phyloP scores from a whole-genome alignment of 2,888 invertebrate species.

The Hofmannophila pseudospretella region DNA sequence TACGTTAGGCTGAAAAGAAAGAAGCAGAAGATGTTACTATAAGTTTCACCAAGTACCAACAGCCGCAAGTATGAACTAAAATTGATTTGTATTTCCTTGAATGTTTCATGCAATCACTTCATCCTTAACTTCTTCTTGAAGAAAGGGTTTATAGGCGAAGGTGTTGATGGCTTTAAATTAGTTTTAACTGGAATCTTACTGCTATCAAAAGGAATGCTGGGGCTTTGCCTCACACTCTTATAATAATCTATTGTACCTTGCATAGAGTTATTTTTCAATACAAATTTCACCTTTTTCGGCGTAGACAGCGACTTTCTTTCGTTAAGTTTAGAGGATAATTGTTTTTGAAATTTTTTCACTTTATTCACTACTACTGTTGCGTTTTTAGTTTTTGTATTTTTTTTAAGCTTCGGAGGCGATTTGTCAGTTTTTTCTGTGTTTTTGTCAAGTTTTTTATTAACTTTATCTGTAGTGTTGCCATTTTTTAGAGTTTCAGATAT shows the following conservation, averaged over 20 bases:
- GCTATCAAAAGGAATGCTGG: conserved; percentile 86
- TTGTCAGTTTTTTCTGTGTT: conserved; percentile 15
- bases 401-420: conserved; percentile 20
- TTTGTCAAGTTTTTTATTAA: not conserved
- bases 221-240: conserved; percentile 82
- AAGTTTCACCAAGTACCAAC: too few species aligned
- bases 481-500: too few species aligned
- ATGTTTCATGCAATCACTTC: conserved; percentile 13
- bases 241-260: conserved; percentile 87
- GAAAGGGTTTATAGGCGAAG: conserved; percentile 88
- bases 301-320: conserved; percentile 29
- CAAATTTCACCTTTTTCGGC: conserved; percentile 85
- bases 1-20: too few species aligned
- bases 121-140: conserved; percentile 75
- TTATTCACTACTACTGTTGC: conserved; percentile 39
- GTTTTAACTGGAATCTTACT: conserved; percentile 82
- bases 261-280: conserved; percentile 82
- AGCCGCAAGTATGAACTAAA: too few species aligned
- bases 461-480: too few species aligned
- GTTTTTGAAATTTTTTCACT: conserved; percentile 46
- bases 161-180: conserved; percentile 83
- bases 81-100: too few species aligned
- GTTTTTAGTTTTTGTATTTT: conserved; percentile 7
- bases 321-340: conserved; percentile 14
- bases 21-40: too few species aligned